Evolutionary conservation across 2,113 vertebrate genomes (phyloP).

Genomic region (Crotophaga sulcirostris): DNA sequence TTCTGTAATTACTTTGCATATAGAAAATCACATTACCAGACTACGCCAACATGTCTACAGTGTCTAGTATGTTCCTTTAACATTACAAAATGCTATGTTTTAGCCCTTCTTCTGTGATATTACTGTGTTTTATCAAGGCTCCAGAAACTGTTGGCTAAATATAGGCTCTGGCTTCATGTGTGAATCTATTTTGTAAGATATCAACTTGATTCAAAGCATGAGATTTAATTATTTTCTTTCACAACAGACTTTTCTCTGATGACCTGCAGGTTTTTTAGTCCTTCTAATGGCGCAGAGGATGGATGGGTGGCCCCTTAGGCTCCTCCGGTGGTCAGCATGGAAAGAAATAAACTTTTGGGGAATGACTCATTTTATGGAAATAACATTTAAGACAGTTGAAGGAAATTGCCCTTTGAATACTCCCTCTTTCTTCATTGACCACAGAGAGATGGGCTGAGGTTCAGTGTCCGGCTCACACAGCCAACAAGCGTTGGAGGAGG

Average conservation of each 20-base stretch:
- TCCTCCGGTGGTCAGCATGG: neutral
- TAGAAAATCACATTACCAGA: neutral
- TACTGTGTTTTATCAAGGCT: neutral
- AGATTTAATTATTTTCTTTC: neutral
- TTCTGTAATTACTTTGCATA: neutral
- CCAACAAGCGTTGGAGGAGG: fast-evolving
- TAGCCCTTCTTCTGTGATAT: neutral
- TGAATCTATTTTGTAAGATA: neutral
- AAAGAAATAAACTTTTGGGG: neutral
- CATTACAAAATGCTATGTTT: neutral
- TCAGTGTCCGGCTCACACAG: neutral
- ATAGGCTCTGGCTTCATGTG: neutral
- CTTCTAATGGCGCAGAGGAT: neutral
- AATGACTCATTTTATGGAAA: neutral
- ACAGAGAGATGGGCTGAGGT: neutral
- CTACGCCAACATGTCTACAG: neutral
- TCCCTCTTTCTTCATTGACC: neutral
- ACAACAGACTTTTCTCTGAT: neutral
- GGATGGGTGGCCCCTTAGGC: neutral
- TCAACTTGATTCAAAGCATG: neutral
- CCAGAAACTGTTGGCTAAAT: neutral
- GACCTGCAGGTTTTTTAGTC: neutral
- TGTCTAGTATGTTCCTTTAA: neutral
- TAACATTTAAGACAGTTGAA: neutral
- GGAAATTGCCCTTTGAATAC: neutral